Conservation (phyloP, 2,888 invertebrate genomes). For the Platynereis dumerilii region DNA sequence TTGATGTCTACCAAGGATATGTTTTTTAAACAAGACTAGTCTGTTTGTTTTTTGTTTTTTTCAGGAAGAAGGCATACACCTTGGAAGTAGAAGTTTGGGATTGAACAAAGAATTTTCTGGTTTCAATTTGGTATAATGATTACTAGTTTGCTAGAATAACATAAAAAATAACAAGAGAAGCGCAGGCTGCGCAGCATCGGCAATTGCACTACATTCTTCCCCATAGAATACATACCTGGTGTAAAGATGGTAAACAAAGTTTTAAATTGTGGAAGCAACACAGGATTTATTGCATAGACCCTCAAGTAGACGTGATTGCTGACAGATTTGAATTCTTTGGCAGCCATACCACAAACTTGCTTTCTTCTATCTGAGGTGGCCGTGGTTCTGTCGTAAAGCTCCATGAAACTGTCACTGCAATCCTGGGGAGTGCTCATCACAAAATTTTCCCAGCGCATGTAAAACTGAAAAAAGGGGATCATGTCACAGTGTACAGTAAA, state of each 20-base stretch:
- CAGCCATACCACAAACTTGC: constrained; percentile 41
- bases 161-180: too few relatives aligned
- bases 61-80: too few relatives aligned
- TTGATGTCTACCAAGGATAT: too few relatives aligned
- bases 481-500: background rate
- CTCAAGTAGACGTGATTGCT: constrained; percentile 51
- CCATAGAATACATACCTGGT: constrained; percentile 11
- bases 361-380: constrained; percentile 39
- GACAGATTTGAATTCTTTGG: constrained; percentile 42
- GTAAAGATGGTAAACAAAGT: constrained; percentile 37
- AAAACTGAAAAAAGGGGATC: constrained; percentile 19
- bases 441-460: constrained; percentile 25
- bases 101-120: too few relatives aligned
- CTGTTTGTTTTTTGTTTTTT: too few relatives aligned
- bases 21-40: too few relatives aligned
- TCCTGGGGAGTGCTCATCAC: constrained; percentile 34
- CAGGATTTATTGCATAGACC: constrained; percentile 39
- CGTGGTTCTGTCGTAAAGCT: constrained; percentile 52
- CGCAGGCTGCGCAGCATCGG: too few relatives aligned
- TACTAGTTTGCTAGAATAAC: too few relatives aligned
- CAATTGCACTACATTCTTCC: too few relatives aligned
- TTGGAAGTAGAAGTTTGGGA: too few relatives aligned
- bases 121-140: too few relatives aligned
- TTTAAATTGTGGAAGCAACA: constrained; percentile 43
- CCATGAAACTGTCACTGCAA: constrained; percentile 51